Conservation (phyloP, 2,888 invertebrate genomes). For the Zaprionus obscuricornis region DNA sequence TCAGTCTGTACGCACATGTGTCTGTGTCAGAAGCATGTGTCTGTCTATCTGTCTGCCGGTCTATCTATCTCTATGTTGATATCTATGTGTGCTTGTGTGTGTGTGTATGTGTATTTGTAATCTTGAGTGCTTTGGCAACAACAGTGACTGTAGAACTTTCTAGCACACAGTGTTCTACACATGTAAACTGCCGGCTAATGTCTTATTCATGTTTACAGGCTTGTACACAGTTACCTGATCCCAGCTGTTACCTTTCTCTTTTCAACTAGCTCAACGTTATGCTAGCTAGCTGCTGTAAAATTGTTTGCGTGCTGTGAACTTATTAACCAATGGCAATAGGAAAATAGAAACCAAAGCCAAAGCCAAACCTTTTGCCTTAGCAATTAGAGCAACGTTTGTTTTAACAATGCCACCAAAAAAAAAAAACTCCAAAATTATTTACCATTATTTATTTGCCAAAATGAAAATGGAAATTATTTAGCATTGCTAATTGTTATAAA, state of each 20-base stretch:
- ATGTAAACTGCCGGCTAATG: constrained; percentile 71
- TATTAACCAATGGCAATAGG: constrained; percentile 46
- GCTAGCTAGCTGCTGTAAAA: constrained; percentile 34
- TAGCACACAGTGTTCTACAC: too few species aligned
- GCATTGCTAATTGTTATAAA: too few species aligned
- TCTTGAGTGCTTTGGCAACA: constrained; percentile 30
- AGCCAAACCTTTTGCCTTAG: constrained; percentile 42
- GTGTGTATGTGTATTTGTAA: constrained; percentile 15
- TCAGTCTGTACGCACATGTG: constrained; percentile 17
- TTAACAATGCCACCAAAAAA: too few species aligned
- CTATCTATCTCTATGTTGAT: too few species aligned
- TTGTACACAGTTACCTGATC: constrained; percentile 20
- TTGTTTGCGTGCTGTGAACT: constrained; percentile 69
- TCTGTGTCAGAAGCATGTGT: too few species aligned
- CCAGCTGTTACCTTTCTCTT: background rate
- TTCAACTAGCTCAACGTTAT: background rate
- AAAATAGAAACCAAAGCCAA: too few species aligned
- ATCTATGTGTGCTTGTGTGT: constrained; percentile 8
- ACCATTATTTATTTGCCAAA: too few species aligned
- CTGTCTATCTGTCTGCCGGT: too few species aligned
- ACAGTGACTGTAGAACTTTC: too few species aligned
- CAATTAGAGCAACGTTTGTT: constrained; percentile 40
- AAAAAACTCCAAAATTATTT: too few species aligned
- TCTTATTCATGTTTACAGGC: constrained; percentile 73
- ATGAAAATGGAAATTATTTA: too few species aligned